These are phyloP conservation scores for Campylomormyrus tamandua DNA, from an alignment of 2,113 vertebrate species.

Conservation along the genomic window DNA sequence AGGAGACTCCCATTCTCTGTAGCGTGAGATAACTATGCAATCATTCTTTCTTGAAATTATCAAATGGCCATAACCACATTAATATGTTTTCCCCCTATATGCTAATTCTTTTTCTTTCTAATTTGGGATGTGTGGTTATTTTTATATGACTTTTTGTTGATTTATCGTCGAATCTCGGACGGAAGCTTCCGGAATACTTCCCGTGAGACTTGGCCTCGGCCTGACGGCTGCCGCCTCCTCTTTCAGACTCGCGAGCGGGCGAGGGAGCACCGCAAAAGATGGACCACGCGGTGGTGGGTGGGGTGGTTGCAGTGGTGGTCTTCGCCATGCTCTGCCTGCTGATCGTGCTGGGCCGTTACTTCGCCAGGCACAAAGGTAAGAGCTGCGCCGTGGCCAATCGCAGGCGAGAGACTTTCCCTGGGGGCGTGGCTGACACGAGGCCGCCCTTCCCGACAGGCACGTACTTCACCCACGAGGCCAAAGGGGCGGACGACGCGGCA, in stretches of 20 bases:
- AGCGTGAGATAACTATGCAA: neutral
- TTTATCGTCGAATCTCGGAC: neutral
- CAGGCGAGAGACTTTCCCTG: neutral
- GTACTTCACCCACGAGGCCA: conserved; percentile 99
- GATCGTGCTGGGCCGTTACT: conserved; percentile 95
- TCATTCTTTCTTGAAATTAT: neutral
- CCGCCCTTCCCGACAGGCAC: conserved; percentile 69
- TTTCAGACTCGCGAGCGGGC: conserved; percentile 86
- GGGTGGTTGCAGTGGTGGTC: conserved; percentile 95
- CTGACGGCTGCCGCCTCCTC: conserved; percentile 14
- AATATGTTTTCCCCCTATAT: neutral
- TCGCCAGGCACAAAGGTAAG: conserved; percentile 98
- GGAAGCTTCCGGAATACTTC: neutral
- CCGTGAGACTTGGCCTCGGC: neutral
- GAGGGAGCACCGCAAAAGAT: conserved; percentile 83
- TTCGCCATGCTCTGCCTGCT: conserved; percentile 97
- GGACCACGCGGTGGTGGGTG: conserved; percentile 94
- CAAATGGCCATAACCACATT: neutral
- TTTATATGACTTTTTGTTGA: neutral
- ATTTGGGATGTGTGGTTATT: neutral
- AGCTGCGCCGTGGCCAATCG: neutral
- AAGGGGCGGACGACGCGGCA: conserved; percentile 91
- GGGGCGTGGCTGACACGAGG: neutral
- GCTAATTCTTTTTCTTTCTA: neutral
- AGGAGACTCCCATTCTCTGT: neutral